Percentiles rank a stretch among this genome's conserved stretches.
Evolutionary conservation across 2,113 vertebrate species (phyloP).

Genomic region (Xiphophorus hellerii): DNA sequence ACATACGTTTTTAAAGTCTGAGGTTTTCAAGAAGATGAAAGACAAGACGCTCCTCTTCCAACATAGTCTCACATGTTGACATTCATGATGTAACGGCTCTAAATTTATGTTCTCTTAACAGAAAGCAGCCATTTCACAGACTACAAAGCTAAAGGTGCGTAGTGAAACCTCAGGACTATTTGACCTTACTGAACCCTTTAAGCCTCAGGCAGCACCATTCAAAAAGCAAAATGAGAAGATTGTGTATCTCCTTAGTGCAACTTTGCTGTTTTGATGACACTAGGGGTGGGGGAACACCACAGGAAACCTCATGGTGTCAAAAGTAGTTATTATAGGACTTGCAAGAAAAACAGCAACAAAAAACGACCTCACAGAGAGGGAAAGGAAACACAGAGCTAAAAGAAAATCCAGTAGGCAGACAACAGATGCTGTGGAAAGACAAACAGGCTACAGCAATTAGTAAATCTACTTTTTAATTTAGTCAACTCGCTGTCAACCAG

Average conservation of each 20-base stretch:
- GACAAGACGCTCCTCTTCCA: background rate
- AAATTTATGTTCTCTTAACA: conserved; percentile 26
- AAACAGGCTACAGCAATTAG: conserved; percentile 2
- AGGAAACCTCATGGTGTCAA: conserved; percentile 63
- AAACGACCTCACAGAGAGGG: conserved; percentile 60
- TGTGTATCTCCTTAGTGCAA: conserved; percentile 18
- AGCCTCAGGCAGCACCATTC: conserved; percentile 16
- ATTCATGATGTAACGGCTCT: conserved; percentile 7
- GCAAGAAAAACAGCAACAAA: conserved; percentile 53
- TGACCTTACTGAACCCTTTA: conserved; percentile 61
- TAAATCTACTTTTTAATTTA: conserved; percentile 19
- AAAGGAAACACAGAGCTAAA: conserved; percentile 11
- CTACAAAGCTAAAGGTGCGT: conserved; percentile 44
- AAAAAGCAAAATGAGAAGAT: conserved; percentile 5
- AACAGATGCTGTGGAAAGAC: background rate
- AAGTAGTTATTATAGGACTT: conserved; percentile 53
- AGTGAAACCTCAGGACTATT: conserved; percentile 13
- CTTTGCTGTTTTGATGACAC: conserved; percentile 32
- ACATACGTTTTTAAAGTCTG: no score
- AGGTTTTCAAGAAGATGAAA: background rate
- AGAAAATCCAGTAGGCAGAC: background rate
- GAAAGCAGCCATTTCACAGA: conserved; percentile 39
- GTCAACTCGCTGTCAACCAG: conserved; percentile 11
- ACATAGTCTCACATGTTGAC: conserved; percentile 13
- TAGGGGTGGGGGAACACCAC: conserved; percentile 43